Evolutionary conservation across 2,888 invertebrate genomes (phyloP).

Genomic region (Choreutis nemorana): DNA sequence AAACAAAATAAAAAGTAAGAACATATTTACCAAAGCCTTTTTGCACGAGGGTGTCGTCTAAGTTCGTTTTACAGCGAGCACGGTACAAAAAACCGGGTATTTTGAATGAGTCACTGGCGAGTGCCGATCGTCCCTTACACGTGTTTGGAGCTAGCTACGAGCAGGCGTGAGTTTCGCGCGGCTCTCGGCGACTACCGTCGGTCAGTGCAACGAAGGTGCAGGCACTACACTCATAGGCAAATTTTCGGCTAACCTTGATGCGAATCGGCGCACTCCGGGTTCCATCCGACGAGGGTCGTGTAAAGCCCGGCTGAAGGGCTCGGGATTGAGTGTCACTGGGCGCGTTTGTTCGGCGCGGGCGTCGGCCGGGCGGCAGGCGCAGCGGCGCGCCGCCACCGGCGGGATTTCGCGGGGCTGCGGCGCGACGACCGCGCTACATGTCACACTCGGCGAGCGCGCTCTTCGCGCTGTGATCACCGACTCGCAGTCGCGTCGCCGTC

Average conservation of each 20-base stretch:
- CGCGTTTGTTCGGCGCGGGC: slow-evolving; percentile 35
- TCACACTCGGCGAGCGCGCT: slow-evolving; percentile 62
- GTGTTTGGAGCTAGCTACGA: slow-evolving; percentile 49
- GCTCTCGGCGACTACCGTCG: slow-evolving; percentile 15
- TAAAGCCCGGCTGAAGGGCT: slow-evolving; percentile 55
- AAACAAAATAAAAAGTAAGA: too few species aligned
- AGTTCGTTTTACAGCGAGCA: too few species aligned
- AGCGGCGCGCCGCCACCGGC: slow-evolving; percentile 58
- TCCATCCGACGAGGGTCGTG: slow-evolving; percentile 61
- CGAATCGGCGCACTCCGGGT: slow-evolving; percentile 65
- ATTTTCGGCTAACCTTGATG: slow-evolving; percentile 65
- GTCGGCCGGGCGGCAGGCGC: slow-evolving; percentile 56
- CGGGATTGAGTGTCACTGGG: slow-evolving; percentile 35
- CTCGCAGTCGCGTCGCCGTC: slow-evolving; percentile 65
- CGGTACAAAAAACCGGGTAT: slow-evolving; percentile 17
- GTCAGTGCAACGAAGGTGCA: slow-evolving; percentile 29
- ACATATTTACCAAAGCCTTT: too few species aligned
- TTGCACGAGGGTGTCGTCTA: too few species aligned
- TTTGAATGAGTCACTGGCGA: slow-evolving; percentile 38
- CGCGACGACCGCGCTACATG: slow-evolving; percentile 56
- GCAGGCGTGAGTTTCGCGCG: slow-evolving; percentile 38
- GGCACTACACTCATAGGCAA: slow-evolving; percentile 62
- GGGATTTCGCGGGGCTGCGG: slow-evolving; percentile 52
- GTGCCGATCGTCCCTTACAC: slow-evolving; percentile 36
- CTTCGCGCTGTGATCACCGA: slow-evolving; percentile 62